Evolutionary conservation across 2,888 invertebrate genomes (phyloP).

Genomic region (Eupithecia inturbata): DNA sequence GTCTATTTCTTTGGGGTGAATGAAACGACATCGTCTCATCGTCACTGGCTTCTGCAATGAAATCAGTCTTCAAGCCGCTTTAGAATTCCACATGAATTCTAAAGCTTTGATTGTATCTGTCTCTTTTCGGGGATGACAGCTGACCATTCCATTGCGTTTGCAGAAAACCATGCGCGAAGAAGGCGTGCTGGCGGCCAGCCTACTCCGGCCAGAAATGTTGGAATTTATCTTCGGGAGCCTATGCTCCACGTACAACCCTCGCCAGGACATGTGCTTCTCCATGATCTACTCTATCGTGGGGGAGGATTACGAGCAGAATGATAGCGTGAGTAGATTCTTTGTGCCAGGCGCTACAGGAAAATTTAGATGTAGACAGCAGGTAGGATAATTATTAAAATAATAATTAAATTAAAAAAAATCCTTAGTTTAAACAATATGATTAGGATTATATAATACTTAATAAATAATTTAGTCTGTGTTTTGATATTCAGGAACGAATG

Average conservation of each 20-base stretch:
- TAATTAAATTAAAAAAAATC: background rate
- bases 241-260: slow-evolving; percentile 57
- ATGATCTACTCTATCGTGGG: slow-evolving; percentile 66
- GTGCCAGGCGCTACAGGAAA: background rate
- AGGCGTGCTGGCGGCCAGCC: slow-evolving; percentile 58
- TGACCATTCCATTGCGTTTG: slow-evolving; percentile 26
- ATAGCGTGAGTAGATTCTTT: slow-evolving; percentile 58
- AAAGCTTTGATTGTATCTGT: too few relatives aligned
- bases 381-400: background rate
- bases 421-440: background rate
- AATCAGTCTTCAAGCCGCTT: too few relatives aligned
- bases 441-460: background rate
- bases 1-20: too few relatives aligned
- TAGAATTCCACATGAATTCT: too few relatives aligned
- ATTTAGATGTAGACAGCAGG: background rate
- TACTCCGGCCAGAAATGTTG: slow-evolving; percentile 51
- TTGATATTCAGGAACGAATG: slow-evolving; percentile 57
- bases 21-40: too few relatives aligned
- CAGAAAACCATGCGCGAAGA: slow-evolving; percentile 60
- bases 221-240: slow-evolving; percentile 56
- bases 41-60: too few relatives aligned
- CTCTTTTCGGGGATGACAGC: too few relatives aligned
- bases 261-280: slow-evolving; percentile 66
- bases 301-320: slow-evolving; percentile 73
- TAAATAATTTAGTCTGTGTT: background rate